Base-by-base conservation (phyloP, 1,140 invertebrate genomes). In the Drusus annulatus region DNA sequence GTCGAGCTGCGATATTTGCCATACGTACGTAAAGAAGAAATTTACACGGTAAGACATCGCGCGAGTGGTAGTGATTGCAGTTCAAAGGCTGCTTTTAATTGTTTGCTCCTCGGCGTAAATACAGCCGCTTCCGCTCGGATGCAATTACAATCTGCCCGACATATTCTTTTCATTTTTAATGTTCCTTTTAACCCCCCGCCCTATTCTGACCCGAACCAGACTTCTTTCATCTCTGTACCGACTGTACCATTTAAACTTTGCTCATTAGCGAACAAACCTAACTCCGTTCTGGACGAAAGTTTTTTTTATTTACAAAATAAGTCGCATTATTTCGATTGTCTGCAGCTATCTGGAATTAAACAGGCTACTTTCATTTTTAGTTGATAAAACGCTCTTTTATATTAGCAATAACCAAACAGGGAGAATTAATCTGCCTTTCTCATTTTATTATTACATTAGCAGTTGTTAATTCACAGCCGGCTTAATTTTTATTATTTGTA, bases 191-290 rank as follows among this genome's bases (percentile, higher is more conserved):
- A 7, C 68, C 68, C 16, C 68, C n/a, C 68, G 31, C 28, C 68
- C 45, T 19, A 19, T 17, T 51, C 31, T 17, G 36, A 17, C 31
- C 36, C 6, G 68, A 31, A 71, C 16, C 52, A 58, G 74, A 45
- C 74, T 54, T 56, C 36, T 76, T 76, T 76, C 31, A 76, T 76
- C 56, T 76, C 54, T 19, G 16, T 54, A 45, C 36, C 36, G 8
- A 45, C 36, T 45, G 36, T 45, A 25, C 28, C 56, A 51, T 77
- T 65, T 77, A 45, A 77, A 77, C 75, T 77, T 51, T 45, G 56
- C 75, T 77, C 75, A 77, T 77, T 77, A 77, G 75, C 51, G 75
- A 63, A 19, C 56, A 58, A 45, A 62, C 56, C 52, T 56, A n/a
- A 23, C 56, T 23, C 36, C 28, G 58, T 77, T 77, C 52, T 77